Percentiles rank a stretch among this genome's conserved stretches.
Evolutionary conservation across 1,140 invertebrate genomes (phyloP).

Genomic region (Melitaea cinxia): DNA sequence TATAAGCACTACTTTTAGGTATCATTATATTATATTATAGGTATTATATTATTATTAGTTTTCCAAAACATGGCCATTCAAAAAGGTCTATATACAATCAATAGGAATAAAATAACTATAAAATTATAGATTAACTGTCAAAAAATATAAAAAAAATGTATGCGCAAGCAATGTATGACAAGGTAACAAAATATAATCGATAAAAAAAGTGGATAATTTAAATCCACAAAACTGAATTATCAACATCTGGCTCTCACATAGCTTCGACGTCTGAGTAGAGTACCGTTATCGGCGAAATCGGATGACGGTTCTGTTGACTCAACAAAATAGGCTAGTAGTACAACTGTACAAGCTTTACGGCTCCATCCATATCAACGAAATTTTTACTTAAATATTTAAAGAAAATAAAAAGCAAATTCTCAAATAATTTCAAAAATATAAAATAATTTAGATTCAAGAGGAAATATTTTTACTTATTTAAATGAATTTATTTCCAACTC

Average conservation of each 20-base stretch:
- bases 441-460: no score
- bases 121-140: no score
- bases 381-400: constrained; percentile 8
- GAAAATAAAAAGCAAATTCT: neutral
- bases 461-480: no score
- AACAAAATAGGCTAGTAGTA: constrained; percentile 64
- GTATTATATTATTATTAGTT: no score
- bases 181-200: neutral
- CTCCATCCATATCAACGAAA: constrained; percentile 13
- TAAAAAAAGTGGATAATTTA: neutral
- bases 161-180: neutral
- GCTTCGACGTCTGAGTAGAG: constrained; percentile 35
- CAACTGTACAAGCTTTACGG: constrained; percentile 52
- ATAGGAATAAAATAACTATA: no score
- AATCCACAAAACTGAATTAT: constrained; percentile 66
- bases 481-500: no score
- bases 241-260: constrained; percentile 39
- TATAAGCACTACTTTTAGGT: no score
- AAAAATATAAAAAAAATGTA: neutral
- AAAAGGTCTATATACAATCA: no score
- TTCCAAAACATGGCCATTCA: no score
- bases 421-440: neutral
- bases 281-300: constrained; percentile 72
- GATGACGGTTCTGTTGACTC: constrained; percentile 48
- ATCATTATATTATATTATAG: no score